A percentile compares a stretch with the other conserved stretches of the same genome.
Evolutionary conservation across 2,888 invertebrate species (phyloP).

Genomic region (Scaptomyza parva): DNA sequence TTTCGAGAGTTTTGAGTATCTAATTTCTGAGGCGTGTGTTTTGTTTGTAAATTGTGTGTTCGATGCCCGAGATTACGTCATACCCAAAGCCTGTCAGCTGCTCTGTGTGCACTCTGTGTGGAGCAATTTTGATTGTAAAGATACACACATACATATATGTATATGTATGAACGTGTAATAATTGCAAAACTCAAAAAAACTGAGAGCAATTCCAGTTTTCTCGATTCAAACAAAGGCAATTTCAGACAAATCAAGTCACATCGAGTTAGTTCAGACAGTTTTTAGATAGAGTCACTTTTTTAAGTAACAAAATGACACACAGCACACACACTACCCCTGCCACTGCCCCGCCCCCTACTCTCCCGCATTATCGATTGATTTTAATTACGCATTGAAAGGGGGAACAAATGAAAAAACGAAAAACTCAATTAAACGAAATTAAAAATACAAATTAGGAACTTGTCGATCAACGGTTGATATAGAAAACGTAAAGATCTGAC

Average conservation of each 20-base stretch:
- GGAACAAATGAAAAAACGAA: slow-evolving; percentile 19
- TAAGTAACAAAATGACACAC: too few species aligned
- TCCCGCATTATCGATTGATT: slow-evolving; percentile 26
- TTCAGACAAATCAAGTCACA: slow-evolving; percentile 24
- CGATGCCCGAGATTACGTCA: slow-evolving; percentile 51
- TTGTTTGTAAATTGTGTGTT: slow-evolving; percentile 2
- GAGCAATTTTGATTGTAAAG: slow-evolving; percentile 42
- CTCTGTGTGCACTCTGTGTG: slow-evolving; percentile 35
- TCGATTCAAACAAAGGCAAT: slow-evolving; percentile 48
- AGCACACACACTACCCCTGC: neutral
- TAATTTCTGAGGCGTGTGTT: slow-evolving; percentile 50
- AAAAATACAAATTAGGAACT: slow-evolving; percentile 59
- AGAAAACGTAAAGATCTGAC: slow-evolving; percentile 36
- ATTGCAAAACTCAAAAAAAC: slow-evolving; percentile 57
- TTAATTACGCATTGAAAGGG: slow-evolving; percentile 48
- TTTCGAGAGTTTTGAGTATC: slow-evolving; percentile 48
- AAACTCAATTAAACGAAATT: slow-evolving; percentile 58
- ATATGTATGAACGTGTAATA: slow-evolving; percentile 45
- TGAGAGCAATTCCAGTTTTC: slow-evolving; percentile 65
- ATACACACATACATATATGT: slow-evolving; percentile 20
- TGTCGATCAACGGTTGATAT: slow-evolving; percentile 48
- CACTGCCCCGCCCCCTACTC: neutral
- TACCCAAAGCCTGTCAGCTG: slow-evolving; percentile 30
- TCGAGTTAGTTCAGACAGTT: neutral
- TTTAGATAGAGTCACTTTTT: slow-evolving; percentile 16